Conservation (phyloP, 2,113 vertebrate genomes). For the Falcunculus frontatus region DNA sequence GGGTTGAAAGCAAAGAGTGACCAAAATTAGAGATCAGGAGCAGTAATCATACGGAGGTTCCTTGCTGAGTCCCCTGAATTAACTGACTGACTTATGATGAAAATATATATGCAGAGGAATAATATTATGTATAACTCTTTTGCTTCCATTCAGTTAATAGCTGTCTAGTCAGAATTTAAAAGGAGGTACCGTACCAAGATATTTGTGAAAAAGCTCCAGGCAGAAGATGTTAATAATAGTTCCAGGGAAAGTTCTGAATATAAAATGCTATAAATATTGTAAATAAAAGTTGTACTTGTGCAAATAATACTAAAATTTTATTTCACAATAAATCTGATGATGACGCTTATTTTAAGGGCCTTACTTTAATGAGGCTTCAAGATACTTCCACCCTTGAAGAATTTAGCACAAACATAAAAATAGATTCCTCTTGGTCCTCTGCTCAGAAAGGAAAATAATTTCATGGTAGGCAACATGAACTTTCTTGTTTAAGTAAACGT, state of each 20-base stretch:
- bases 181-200: background rate
- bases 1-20: background rate
- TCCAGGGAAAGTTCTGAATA: background rate
- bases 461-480: background rate
- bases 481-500: background rate
- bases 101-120: background rate
- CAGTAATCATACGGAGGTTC: rapidly evolving
- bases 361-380: background rate
- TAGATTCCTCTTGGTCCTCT: background rate
- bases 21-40: background rate
- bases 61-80: background rate
- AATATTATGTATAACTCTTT: background rate
- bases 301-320: background rate
- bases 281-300: background rate
- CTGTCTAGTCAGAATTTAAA: background rate
- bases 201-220: background rate
- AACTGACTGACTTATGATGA: background rate
- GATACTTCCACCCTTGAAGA: background rate
- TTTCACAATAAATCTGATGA: background rate
- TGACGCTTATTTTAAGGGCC: background rate
- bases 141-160: background rate
- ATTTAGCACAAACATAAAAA: background rate
- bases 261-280: background rate
- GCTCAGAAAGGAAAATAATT: background rate
- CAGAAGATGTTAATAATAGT: background rate